Percentiles rank a stretch among this genome's conserved stretches.
Conservation (phyloP, 2,113 vertebrate genomes). For the Uropsilus gracilis region DNA sequence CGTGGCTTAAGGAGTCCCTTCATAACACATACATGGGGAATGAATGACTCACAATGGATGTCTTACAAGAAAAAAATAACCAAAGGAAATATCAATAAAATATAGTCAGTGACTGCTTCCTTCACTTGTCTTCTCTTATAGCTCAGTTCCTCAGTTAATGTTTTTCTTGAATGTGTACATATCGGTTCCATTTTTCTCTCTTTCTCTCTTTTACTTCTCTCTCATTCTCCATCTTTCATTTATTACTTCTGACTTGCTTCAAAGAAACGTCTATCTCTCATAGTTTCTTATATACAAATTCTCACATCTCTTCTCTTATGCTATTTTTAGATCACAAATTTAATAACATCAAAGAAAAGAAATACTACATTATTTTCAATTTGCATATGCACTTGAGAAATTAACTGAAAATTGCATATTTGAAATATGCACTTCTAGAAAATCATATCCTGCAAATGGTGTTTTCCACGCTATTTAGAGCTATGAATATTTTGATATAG, state of each 20-base stretch:
- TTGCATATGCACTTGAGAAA: fast-evolving
- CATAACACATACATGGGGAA: background rate
- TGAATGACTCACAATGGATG: background rate
- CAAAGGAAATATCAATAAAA: background rate
- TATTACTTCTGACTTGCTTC: background rate
- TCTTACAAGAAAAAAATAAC: background rate
- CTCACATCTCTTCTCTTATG: too few species aligned
- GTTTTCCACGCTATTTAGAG: background rate
- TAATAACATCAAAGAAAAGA: background rate
- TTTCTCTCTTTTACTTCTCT: background rate
- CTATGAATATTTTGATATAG: background rate
- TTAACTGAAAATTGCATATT: background rate
- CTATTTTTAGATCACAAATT: background rate
- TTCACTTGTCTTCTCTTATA: background rate
- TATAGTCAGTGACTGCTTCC: background rate
- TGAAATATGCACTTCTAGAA: background rate
- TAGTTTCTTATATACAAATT: background rate
- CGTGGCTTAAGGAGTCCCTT: background rate
- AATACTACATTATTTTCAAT: background rate
- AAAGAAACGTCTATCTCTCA: background rate
- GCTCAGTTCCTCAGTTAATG: background rate
- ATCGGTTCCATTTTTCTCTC: background rate
- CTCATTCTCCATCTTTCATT: background rate
- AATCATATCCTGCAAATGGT: background rate
- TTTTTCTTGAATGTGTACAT: background rate